Conservation (phyloP, 2,797 vertebrate species). For the Poecilia picta region DNA sequence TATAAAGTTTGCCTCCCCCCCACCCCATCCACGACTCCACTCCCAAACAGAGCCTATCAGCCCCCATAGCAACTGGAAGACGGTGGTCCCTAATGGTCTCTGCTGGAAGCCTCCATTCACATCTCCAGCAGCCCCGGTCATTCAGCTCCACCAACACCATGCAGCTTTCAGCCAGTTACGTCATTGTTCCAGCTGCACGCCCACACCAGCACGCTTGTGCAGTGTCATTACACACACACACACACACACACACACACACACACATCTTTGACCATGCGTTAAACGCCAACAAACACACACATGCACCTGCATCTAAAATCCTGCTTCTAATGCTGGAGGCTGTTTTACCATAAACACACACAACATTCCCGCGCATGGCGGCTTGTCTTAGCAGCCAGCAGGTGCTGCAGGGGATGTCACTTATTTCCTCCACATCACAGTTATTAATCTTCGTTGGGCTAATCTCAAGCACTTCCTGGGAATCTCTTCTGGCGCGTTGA, state of each 20-base stretch:
- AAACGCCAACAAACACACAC: constrained; percentile 23
- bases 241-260: constrained; percentile 25
- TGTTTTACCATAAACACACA: constrained; percentile 38
- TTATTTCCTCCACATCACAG: constrained; percentile 35
- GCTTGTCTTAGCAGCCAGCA: constrained; percentile 12
- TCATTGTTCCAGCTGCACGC: constrained; percentile 64
- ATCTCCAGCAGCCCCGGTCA: constrained; percentile 24
- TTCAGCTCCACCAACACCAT: constrained; percentile 24
- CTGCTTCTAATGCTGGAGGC: constrained; percentile 2
- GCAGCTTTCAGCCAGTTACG: constrained; percentile 57
- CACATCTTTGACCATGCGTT: constrained; percentile 17
- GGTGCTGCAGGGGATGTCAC: constrained; percentile 12
- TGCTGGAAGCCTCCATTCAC: constrained; percentile 60
- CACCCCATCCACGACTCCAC: constrained; percentile 27
- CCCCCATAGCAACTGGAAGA: constrained; percentile 55
- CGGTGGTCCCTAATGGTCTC: constrained; percentile 37
- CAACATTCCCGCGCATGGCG: background rate
- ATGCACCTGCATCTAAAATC: background rate
- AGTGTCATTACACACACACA: constrained; percentile 43
- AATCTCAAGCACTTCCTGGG: constrained; percentile 40
- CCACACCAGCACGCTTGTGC: constrained; percentile 41
- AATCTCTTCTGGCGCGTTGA: constrained; percentile 57
- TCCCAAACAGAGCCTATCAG: constrained; percentile 6
- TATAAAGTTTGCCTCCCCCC: constrained; percentile 27
- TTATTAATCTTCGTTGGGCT: constrained; percentile 10